phyloP scores from a whole-genome alignment of 1,140 invertebrate species.

The Sesamia nonagrioides region DNA sequence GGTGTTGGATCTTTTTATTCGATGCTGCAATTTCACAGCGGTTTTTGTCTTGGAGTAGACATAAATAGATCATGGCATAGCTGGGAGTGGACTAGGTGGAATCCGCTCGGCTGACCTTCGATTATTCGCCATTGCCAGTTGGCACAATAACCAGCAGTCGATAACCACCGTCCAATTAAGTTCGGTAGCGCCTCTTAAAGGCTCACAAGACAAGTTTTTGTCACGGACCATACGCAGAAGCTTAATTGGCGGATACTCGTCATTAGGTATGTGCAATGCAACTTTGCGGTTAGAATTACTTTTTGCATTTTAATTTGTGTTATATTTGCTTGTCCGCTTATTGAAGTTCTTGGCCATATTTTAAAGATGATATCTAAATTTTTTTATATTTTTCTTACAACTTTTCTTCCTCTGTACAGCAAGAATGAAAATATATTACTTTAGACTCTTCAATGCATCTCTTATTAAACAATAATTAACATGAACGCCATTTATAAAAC shows the following conservation, averaged over 20 bases:
- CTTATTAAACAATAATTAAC: conserved; percentile 34
- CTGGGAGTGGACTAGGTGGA: conserved; percentile 50
- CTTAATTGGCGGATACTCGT: conserved; percentile 82
- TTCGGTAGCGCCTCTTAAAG: conserved; percentile 80
- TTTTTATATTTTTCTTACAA: neutral
- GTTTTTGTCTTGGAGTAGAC: conserved; percentile 60
- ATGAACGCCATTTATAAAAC: conserved; percentile 13
- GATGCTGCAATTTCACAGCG: conserved; percentile 57
- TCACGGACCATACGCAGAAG: conserved; percentile 60
- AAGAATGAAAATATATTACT: no score
- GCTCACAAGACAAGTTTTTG: conserved; percentile 77
- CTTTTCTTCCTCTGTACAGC: no score
- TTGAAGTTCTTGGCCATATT: conserved; percentile 2
- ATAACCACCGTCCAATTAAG: conserved; percentile 80
- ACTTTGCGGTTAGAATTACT: conserved; percentile 59
- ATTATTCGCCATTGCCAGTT: conserved; percentile 65
- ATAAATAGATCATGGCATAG: conserved; percentile 62
- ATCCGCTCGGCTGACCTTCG: conserved; percentile 72
- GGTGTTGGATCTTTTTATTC: conserved; percentile 55
- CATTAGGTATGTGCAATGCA: conserved; percentile 71
- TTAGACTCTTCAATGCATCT: neutral
- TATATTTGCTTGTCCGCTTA: conserved; percentile 35
- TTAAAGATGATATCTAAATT: neutral
- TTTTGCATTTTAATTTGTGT: conserved; percentile 48
- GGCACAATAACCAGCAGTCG: conserved; percentile 69